A percentile compares a stretch with the other conserved stretches of the same genome.
Conservation (phyloP, 2,113 vertebrate genomes). For the Desmodus rotundus region DNA sequence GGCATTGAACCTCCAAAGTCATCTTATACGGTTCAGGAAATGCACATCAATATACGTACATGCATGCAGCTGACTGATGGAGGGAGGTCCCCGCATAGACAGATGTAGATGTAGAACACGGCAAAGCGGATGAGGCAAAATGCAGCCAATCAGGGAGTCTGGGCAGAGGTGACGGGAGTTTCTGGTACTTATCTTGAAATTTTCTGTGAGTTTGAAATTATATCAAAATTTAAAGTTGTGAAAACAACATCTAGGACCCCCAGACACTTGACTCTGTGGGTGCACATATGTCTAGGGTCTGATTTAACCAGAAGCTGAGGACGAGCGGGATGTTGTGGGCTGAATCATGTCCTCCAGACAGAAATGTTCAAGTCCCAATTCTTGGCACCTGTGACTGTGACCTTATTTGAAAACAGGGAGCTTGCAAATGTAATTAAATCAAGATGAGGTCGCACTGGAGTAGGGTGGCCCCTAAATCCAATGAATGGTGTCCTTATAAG, state of each 20-base stretch:
- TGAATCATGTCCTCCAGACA: neutral
- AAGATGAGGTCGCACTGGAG: neutral
- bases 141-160: neutral
- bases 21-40: neutral
- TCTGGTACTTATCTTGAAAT: neutral
- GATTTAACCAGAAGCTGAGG: neutral
- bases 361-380: too few relatives aligned
- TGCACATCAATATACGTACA: rapidly evolving
- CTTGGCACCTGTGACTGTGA: neutral
- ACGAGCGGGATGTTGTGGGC: neutral
- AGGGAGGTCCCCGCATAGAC: neutral
- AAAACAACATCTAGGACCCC: neutral
- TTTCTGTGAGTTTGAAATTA: neutral
- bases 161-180: neutral
- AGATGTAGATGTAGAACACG: neutral
- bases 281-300: neutral
- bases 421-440: neutral
- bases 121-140: neutral
- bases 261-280: neutral
- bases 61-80: too few relatives aligned
- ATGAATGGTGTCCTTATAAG: neutral
- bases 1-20: rapidly evolving
- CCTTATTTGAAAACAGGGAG: neutral
- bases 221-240: neutral
- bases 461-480: neutral